Conservation (phyloP, 2,888 invertebrate species). For the Hermodice carunculata region DNA sequence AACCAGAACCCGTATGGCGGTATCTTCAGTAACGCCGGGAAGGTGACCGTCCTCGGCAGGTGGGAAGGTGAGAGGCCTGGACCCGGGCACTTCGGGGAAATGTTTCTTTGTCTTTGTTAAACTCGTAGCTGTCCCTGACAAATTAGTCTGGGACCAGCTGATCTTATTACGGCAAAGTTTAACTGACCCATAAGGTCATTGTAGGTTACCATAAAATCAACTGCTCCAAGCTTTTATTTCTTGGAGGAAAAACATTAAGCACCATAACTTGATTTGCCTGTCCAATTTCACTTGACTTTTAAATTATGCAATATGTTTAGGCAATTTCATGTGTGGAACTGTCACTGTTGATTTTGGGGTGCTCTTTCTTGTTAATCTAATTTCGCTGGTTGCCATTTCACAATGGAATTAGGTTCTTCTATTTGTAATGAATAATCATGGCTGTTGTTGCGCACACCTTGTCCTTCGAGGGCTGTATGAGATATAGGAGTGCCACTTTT, state of each 20-base stretch:
- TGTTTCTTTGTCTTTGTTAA: constrained; percentile 30
- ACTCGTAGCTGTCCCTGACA: no score
- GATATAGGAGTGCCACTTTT: no score
- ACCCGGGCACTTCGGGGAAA: neutral
- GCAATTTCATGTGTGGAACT: constrained; percentile 15
- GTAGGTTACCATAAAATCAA: constrained; percentile 11
- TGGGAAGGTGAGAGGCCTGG: no score
- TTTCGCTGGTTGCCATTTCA: constrained; percentile 11
- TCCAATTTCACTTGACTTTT: constrained; percentile 26
- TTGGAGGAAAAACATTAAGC: constrained; percentile 26
- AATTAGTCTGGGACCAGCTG: constrained; percentile 5
- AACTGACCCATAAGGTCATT: neutral
- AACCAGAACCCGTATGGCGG: no score
- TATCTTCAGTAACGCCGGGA: no score
- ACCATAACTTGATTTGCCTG: constrained; percentile 21
- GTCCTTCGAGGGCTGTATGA: no score
- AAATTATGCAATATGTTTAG: constrained; percentile 30
- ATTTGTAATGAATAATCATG: constrained; percentile 19
- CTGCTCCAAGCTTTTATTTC: constrained; percentile 26
- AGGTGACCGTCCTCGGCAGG: no score
- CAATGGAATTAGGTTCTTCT: constrained; percentile 18
- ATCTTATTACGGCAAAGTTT: constrained; percentile 19
- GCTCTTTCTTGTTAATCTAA: constrained; percentile 22
- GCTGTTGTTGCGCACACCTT: constrained; percentile 19
- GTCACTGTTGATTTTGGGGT: constrained; percentile 22